Percentiles rank a stretch among this genome's conserved stretches.
Evolutionary conservation across 2,113 vertebrate species (phyloP).

Genomic region (Phocoena sinus): DNA sequence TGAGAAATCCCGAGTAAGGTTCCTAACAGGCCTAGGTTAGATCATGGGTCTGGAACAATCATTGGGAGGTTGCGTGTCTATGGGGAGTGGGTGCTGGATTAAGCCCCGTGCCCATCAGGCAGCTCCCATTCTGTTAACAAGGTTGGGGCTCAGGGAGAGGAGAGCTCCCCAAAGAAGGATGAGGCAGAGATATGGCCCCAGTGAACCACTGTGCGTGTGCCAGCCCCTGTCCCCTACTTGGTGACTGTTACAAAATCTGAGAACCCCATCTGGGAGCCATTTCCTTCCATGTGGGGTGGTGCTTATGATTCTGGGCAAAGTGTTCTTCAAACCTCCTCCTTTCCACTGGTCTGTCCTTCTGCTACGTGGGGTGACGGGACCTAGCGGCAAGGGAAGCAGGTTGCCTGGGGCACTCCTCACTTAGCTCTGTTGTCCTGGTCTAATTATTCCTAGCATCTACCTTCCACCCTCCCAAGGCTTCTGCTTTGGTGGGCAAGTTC

Average conservation of each 20-base stretch:
- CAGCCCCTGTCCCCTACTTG: fast-evolving
- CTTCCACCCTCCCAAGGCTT: no score
- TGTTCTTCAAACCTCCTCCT: fast-evolving
- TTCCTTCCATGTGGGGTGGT: fast-evolving
- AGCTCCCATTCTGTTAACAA: background rate
- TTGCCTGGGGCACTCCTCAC: fast-evolving
- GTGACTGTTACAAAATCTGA: fast-evolving
- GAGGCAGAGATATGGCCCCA: fast-evolving
- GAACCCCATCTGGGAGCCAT: fast-evolving
- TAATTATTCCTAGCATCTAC: no score
- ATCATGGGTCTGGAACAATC: fast-evolving
- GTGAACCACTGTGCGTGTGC: fast-evolving
- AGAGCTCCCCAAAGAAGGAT: fast-evolving
- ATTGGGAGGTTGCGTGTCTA: no score
- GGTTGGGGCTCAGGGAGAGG: no score
- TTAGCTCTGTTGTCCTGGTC: fast-evolving
- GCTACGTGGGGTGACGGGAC: fast-evolving
- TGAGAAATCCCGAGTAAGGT: background rate
- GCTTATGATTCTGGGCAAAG: no score
- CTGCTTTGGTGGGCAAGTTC: background rate
- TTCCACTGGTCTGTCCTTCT: background rate
- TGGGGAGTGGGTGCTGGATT: fast-evolving
- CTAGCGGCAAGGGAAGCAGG: fast-evolving
- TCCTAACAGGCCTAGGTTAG: background rate
- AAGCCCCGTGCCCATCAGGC: no score